Base-by-base conservation (phyloP, 2,888 invertebrate genomes). In the Phorcus lineatus region DNA sequence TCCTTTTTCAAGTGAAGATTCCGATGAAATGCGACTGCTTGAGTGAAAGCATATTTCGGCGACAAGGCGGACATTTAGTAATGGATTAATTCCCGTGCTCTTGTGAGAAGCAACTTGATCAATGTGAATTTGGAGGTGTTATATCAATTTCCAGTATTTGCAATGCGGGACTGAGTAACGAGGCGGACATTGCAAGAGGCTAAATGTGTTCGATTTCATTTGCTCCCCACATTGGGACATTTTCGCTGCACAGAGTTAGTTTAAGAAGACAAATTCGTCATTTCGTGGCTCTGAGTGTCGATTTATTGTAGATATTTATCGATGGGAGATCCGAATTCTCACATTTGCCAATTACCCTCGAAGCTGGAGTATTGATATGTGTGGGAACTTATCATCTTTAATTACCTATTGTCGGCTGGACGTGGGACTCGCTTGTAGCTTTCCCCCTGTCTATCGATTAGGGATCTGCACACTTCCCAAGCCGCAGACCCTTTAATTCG, bases 121-220 rank as follows among this genome's bases (percentile, higher is more conserved):
- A 62, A 62, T 62, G 24, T 28, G 28, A 62, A 62, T 28, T 62
- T 28, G 28, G 62, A 62, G 62, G 62, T 62, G 62, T 19, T 24
- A 62, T 62, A 62, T 62, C 62, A 62, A 62, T 62, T 62, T 62
- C 62, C 28, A 28, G 24, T 62, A 62, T 62, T 62, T 62, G 62
- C 62, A 28, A 28, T 28, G 28, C 24, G 24, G 28, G 62, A 28
- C 62, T 62, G 22, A 22, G 62, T 62, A 62, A 24, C 62, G 62
- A 62, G 13, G 62, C 62, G 24, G 17, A 47, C 28, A 62, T 17
- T 28, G 22, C 28, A 47, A 62, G 62, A 28, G 62, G 62, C 62
- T 62, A 62, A 62, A 62, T 62, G 62, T 62, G 22, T 28, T 22
- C 28, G 22, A 28, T 28, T 28, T 19, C 62, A 28, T 28, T 62